These are phyloP conservation scores for Vireo griseus DNA, from an alignment of 2,797 vertebrate genomes.

Conservation along the genomic window DNA sequence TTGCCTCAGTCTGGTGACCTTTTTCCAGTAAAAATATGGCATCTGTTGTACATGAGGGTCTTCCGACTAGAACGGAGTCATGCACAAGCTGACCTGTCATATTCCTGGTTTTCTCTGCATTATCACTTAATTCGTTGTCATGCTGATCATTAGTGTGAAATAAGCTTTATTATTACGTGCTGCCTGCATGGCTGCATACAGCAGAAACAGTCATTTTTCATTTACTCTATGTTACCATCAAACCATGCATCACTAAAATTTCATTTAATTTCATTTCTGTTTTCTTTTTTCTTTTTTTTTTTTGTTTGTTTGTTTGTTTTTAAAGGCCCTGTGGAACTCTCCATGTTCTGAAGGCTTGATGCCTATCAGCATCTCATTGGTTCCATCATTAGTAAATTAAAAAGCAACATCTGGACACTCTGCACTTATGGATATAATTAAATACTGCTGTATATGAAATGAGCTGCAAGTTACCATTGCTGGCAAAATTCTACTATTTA, in stretches of 20 bases:
- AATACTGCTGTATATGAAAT: conserved; percentile 51
- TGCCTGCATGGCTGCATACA: neutral
- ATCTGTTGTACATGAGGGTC: neutral
- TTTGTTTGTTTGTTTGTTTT: conserved; percentile 46
- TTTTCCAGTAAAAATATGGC: neutral
- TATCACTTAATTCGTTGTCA: neutral
- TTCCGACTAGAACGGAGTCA: neutral
- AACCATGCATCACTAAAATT: conserved; percentile 36
- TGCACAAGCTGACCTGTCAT: neutral
- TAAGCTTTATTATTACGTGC: neutral
- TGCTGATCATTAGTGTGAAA: neutral
- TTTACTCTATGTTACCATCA: conserved; percentile 34
- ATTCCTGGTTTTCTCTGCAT: neutral
- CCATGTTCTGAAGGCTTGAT: conserved; percentile 77
- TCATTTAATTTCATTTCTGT: conserved; percentile 57
- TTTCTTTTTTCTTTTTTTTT: neutral
- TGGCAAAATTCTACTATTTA: neutral
- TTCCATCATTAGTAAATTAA: conserved; percentile 73
- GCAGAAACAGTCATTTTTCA: neutral
- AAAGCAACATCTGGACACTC: conserved; percentile 60
- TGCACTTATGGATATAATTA: conserved; percentile 64
- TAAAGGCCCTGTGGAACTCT: conserved; percentile 79
- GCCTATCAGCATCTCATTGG: conserved; percentile 73
- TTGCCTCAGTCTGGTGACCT: neutral
- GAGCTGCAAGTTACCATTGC: conserved; percentile 3